These are phyloP conservation scores for Chymomyza fuscimana DNA, from an alignment of 2,888 invertebrate genomes.

Conservation along the genomic window DNA sequence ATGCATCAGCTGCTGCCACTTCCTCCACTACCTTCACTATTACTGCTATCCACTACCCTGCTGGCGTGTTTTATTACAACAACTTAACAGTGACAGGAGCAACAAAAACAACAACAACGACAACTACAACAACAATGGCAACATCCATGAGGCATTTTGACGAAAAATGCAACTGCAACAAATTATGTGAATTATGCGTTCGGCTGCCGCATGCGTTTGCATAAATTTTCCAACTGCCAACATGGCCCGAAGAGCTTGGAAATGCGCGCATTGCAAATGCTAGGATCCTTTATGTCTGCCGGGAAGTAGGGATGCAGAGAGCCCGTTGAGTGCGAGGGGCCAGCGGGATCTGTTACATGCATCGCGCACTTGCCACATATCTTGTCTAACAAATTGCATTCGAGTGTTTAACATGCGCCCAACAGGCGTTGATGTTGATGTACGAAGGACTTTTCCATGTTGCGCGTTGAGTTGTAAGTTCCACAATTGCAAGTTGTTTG, in stretches of 20 bases:
- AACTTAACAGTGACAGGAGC: constrained; percentile 26
- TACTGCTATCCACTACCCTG: constrained; percentile 26
- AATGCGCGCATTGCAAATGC: not conserved
- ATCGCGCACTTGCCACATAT: constrained; percentile 60
- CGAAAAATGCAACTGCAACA: constrained; percentile 70
- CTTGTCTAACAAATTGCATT: constrained; percentile 75
- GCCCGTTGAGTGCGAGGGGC: not conserved
- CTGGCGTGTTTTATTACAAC: constrained; percentile 37
- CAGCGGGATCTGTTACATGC: constrained; percentile 14
- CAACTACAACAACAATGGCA: constrained; percentile 19
- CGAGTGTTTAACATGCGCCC: constrained; percentile 73
- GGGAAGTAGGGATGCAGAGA: constrained; percentile 32
- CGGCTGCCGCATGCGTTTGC: constrained; percentile 67
- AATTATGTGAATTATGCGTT: constrained; percentile 74
- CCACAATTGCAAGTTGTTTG: constrained; percentile 31
- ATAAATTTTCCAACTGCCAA: constrained; percentile 70
- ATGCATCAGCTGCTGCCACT: constrained; percentile 57
- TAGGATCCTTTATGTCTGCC: not conserved
- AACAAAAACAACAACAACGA: constrained; percentile 24
- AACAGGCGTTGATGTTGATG: constrained; percentile 71
- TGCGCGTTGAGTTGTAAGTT: constrained; percentile 32
- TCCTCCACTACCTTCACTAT: not conserved
- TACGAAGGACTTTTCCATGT: constrained; percentile 71
- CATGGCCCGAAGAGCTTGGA: constrained; percentile 40
- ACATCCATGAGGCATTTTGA: constrained; percentile 36